Evolutionary conservation across 2,797 vertebrate genomes (phyloP).

Genomic region (Micrastur ruficollis): DNA sequence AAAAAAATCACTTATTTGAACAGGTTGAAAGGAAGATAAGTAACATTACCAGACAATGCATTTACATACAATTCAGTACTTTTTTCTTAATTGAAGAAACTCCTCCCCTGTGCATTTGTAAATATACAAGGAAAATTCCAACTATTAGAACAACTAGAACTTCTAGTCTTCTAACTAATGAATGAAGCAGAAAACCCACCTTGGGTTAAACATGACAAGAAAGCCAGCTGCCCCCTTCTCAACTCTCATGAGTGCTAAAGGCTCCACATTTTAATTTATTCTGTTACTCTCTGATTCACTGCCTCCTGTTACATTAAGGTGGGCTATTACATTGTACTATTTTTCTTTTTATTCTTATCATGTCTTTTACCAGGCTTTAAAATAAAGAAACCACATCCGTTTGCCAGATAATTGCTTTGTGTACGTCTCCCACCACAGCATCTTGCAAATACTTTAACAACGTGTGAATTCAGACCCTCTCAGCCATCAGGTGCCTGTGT

Average conservation of each 20-base stretch:
- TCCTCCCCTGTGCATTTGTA: fast-evolving
- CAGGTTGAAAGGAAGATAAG: background rate
- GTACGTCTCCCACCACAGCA: background rate
- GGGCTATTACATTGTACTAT: fast-evolving
- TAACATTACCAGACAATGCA: background rate
- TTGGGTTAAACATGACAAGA: background rate
- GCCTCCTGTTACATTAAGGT: background rate
- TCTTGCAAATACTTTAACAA: background rate
- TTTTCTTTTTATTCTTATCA: background rate
- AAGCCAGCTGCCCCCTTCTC: fast-evolving
- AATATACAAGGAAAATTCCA: background rate
- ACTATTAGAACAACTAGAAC: background rate
- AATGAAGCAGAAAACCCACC: background rate
- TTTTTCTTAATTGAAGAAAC: background rate
- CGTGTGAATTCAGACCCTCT: background rate
- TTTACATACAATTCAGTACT: background rate
- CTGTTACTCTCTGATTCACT: too few species aligned
- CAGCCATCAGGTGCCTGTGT: background rate
- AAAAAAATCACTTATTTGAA: background rate
- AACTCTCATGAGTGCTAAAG: fast-evolving
- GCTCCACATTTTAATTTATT: background rate
- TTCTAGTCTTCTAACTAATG: background rate
- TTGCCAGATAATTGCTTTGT: background rate
- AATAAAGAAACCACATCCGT: background rate
- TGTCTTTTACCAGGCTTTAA: background rate